Percentiles rank a stretch among this genome's conserved stretches.
These are phyloP conservation scores for Acromyrmex heyeri DNA, from an alignment of 1,140 invertebrate species.

Conservation along the genomic window DNA sequence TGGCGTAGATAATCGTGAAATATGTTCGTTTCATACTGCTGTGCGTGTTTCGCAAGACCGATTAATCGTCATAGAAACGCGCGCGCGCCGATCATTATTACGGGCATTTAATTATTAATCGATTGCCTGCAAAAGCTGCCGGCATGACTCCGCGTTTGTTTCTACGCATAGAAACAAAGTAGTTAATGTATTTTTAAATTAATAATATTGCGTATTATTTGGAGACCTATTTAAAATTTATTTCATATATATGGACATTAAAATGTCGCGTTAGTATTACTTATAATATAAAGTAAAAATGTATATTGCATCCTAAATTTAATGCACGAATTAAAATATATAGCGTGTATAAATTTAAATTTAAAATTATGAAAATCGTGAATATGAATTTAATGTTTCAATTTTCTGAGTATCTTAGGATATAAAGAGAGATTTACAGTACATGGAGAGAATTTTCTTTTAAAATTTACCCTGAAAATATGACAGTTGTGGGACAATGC, in stretches of 20 bases:
- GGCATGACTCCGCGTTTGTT: slow-evolving; percentile 3
- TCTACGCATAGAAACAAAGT: too few species aligned
- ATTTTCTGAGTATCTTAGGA: neutral
- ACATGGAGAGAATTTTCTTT: too few species aligned
- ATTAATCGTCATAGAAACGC: slow-evolving; percentile 27
- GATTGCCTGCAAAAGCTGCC: slow-evolving; percentile 32
- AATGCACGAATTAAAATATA: too few species aligned
- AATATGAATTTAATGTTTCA: neutral
- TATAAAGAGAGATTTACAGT: neutral
- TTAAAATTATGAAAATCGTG: neutral
- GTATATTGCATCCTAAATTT: neutral
- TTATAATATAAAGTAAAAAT: neutral
- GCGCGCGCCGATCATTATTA: slow-evolving; percentile 17
- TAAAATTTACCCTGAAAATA: too few species aligned
- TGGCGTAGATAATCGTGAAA: slow-evolving; percentile 40
- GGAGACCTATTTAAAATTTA: neutral
- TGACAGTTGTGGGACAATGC: too few species aligned
- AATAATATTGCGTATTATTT: neutral
- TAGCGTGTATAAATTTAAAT: neutral
- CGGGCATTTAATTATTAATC: slow-evolving; percentile 44
- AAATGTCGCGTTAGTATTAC: neutral
- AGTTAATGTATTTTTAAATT: slow-evolving; percentile 7
- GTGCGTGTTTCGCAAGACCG: slow-evolving; percentile 17
- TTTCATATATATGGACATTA: neutral
- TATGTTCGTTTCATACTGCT: slow-evolving; percentile 25